These are phyloP conservation scores for Harpagoxenus sublaevis DNA, from an alignment of 2,888 invertebrate species.

Conservation along the genomic window DNA sequence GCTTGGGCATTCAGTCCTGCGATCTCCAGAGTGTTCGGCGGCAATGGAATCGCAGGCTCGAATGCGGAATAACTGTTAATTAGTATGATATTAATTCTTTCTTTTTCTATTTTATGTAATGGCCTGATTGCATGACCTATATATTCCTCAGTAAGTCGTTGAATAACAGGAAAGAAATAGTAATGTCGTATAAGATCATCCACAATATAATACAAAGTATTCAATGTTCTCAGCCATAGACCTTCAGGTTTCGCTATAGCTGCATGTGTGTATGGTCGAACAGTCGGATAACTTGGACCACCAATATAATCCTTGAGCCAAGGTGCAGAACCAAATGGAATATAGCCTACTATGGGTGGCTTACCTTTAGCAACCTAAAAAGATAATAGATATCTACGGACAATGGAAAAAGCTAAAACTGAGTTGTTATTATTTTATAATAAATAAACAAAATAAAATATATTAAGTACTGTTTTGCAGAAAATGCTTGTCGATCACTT, in stretches of 20 bases:
- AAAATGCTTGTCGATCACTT: not conserved
- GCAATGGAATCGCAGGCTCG: constrained; percentile 17
- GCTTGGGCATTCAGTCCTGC: constrained; percentile 11
- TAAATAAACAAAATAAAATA: not conserved
- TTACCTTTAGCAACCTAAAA: constrained; percentile 23
- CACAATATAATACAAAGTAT: not conserved
- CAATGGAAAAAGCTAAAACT: not conserved
- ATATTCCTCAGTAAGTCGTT: not conserved
- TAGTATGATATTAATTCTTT: constrained; percentile 1
- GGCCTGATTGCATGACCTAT: constrained; percentile 18
- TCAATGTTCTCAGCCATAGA: constrained; percentile 28
- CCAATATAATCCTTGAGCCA: constrained; percentile 30
- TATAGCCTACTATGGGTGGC: constrained; percentile 1
- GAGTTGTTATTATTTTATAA: not conserved
- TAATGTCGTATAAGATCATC: constrained; percentile 8
- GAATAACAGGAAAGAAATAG: not conserved
- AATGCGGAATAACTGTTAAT: constrained; percentile 25
- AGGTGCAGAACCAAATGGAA: constrained; percentile 2
- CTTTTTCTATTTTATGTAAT: constrained; percentile 24
- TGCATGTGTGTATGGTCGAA: not conserved
- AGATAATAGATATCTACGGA: not conserved
- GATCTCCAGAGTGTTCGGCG: constrained; percentile 6
- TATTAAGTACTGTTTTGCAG: not conserved
- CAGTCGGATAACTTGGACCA: constrained; percentile 15
- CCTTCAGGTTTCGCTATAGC: not conserved